These are phyloP conservation scores for Argentina silus DNA, from an alignment of 2,797 vertebrate species.

Conservation along the genomic window DNA sequence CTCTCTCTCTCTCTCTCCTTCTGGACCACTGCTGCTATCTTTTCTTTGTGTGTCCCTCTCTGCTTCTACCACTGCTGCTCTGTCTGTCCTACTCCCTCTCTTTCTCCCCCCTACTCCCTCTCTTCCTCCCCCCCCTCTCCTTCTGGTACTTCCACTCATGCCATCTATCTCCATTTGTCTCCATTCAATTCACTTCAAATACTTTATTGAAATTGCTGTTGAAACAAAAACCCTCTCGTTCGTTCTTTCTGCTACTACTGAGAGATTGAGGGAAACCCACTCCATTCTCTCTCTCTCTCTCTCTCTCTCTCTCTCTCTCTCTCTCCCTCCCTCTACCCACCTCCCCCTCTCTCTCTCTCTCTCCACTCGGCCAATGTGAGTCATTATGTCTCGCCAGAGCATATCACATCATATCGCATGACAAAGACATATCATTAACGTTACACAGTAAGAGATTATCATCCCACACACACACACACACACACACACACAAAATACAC, in stretches of 20 bases:
- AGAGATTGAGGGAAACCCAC: background rate
- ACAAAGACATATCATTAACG: background rate
- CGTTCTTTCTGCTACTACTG: too few species aligned
- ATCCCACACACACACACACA: conserved; percentile 39
- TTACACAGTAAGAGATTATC: conserved; percentile 4
- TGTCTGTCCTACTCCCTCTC: conserved; percentile 24
- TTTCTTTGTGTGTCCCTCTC: conserved; percentile 23
- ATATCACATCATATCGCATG: conserved; percentile 41
- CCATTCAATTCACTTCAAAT: background rate
- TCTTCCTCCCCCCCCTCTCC: conserved; percentile 7
- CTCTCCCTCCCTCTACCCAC: conserved; percentile 13
- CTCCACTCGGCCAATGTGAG: conserved; percentile 34
- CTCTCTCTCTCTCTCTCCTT: conserved; percentile 16
- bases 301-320: background rate
- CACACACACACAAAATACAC: conserved; percentile 19
- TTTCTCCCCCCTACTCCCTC: conserved; percentile 44
- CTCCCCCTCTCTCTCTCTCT: background rate
- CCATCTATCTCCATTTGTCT: conserved; percentile 34
- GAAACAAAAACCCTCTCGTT: too few species aligned
- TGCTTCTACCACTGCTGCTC: conserved; percentile 36
- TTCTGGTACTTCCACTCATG: conserved; percentile 39
- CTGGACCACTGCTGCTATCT: background rate
- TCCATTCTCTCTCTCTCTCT: background rate
- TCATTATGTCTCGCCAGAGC: conserved; percentile 43
- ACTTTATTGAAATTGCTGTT: too few species aligned